A percentile compares a stretch with the other conserved stretches of the same genome.
phyloP scores from a whole-genome alignment of 1,140 invertebrate genomes.

The Bombus cullumanus region DNA sequence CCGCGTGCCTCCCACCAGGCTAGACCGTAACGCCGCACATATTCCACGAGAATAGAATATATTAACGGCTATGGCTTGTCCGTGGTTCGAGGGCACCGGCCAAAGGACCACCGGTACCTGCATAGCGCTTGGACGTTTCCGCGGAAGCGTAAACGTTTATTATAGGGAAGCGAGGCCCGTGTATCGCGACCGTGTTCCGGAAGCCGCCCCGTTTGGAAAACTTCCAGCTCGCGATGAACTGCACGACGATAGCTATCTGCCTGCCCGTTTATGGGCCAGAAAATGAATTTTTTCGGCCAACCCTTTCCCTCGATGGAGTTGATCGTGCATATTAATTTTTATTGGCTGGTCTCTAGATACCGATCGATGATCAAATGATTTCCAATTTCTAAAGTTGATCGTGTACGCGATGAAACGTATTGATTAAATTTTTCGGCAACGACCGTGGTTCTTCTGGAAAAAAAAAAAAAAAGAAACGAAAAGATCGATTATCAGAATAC shows the following conservation, averaged over 20 bases:
- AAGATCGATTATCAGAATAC: no score
- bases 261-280: slow-evolving; percentile 29
- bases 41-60: slow-evolving; percentile 46
- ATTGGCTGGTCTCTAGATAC: neutral
- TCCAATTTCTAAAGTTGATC: neutral
- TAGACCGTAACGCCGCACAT: neutral
- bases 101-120: neutral
- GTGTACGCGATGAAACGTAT: neutral
- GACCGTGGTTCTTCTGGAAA: neutral
- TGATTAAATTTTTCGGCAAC: neutral
- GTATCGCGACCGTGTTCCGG: neutral
- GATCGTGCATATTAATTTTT: slow-evolving; percentile 8
- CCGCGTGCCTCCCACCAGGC: neutral
- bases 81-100: neutral
- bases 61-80: slow-evolving; percentile 21
- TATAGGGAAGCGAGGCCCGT: neutral
- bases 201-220: slow-evolving; percentile 33
- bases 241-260: slow-evolving; percentile 3
- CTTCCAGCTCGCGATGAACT: slow-evolving; percentile 22
- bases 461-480: neutral
- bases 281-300: slow-evolving; percentile 17
- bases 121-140: slow-evolving; percentile 11
- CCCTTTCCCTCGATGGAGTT: neutral
- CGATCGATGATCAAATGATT: neutral
- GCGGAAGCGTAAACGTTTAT: slow-evolving; percentile 39